Percentiles rank a stretch among this genome's conserved stretches.
Evolutionary conservation across 1,140 invertebrate species (phyloP).

Genomic region (Drosophila navojoa): DNA sequence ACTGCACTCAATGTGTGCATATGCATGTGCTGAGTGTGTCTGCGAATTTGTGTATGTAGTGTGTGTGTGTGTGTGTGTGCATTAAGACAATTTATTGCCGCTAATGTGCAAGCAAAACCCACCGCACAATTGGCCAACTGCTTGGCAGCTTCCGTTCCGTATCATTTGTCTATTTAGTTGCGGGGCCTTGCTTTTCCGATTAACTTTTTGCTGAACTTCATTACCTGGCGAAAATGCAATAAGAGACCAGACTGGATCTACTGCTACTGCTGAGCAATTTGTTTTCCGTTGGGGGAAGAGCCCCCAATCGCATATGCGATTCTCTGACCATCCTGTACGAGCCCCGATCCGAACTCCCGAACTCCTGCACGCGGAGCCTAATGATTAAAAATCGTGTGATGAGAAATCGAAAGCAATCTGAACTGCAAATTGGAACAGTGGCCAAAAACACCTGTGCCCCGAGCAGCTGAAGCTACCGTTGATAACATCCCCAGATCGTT

Average conservation of each 20-base stretch:
- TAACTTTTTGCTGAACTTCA: constrained; percentile 82
- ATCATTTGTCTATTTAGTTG: constrained; percentile 83
- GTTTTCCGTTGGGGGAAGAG: constrained; percentile 61
- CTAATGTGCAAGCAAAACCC: constrained; percentile 81
- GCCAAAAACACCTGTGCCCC: constrained; percentile 64
- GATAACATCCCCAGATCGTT: constrained; percentile 50
- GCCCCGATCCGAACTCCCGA: background rate
- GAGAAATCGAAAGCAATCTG: constrained; percentile 74
- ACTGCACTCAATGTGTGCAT: constrained; percentile 9
- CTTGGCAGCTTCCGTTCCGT: constrained; percentile 77
- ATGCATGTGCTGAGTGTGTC: constrained; percentile 26
- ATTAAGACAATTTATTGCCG: constrained; percentile 83
- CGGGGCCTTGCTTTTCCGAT: constrained; percentile 78
- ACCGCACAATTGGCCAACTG: constrained; percentile 72
- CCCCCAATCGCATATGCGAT: constrained; percentile 36
- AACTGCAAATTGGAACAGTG: constrained; percentile 67
- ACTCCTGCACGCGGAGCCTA: constrained; percentile 28
- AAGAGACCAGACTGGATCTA: constrained; percentile 40
- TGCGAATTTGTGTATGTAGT: background rate
- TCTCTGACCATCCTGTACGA: constrained; percentile 14
- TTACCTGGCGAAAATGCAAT: constrained; percentile 79
- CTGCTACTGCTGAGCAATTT: constrained; percentile 57
- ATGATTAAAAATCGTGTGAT: constrained; percentile 77
- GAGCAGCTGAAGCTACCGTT: constrained; percentile 42
- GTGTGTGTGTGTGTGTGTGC: constrained; percentile 43